Base-by-base conservation (phyloP, 2,888 invertebrate genomes). In the Stomorhina lunata region DNA sequence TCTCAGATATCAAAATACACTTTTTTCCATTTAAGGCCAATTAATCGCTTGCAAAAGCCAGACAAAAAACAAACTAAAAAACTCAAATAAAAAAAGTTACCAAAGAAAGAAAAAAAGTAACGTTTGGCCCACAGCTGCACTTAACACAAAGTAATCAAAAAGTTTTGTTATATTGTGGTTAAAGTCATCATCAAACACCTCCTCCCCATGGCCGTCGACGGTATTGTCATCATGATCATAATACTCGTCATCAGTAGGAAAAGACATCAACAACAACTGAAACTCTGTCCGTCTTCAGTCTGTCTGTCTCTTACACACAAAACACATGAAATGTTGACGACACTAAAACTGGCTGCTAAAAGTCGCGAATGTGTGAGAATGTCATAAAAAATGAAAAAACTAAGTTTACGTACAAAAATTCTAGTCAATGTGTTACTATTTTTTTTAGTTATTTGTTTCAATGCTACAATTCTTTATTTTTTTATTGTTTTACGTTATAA, bases 121-220 rank as follows among this genome's bases (percentile, higher is more conserved):
- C 34, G 45, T 55, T 76, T 76, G 71, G 85, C 86, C 83, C 84
- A 83, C 88, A 88, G 88, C 88, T 88, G 89, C 86, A 85, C 86
- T 85, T 87, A 86, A 87, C 86, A 86, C 85, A 86, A 87, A 88
- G 86, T 88, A 88, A 89, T 88, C 88, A 89, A 87, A 87, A 89
- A 89, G 85, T 89, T 88, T 87, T 85, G 85, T 83, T 86, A 85
- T 87, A 85, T 86, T 87, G 86, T 87, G 86, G 87, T 84, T 84
- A 86, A 84, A 85, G 82, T 85, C 84, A 85, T 77, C 80, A 80
- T 72, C 65, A 45, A 34, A 5, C n/a, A 0, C 29, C 2, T 25
- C 34, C 32, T 12, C 61, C 10, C 25, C 27, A 15, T 48, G 57
- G 40, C 72, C 78, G 76, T 45, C 57, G 59, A 20, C 61, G 43